Conservation (phyloP, 1,140 invertebrate genomes). For the Diorhabda elongata region DNA sequence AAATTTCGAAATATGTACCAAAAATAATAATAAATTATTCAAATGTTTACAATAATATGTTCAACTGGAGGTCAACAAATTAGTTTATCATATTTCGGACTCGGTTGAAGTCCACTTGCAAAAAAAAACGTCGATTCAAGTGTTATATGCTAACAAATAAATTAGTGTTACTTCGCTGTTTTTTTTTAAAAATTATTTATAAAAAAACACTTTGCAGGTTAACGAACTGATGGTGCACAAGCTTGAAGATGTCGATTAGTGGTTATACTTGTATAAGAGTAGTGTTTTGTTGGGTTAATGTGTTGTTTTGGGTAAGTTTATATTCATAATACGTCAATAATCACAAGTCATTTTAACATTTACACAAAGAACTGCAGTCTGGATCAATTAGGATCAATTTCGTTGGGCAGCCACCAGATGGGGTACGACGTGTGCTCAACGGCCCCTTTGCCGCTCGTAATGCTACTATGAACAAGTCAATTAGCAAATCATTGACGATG, state of each 20-base stretch:
- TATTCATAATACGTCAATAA: neutral
- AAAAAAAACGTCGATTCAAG: too few relatives aligned
- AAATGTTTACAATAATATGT: too few relatives aligned
- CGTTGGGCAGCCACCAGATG: neutral
- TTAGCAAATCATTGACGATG: neutral
- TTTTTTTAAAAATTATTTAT: too few relatives aligned
- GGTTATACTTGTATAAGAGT: conserved; percentile 74
- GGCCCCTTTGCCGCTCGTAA: neutral
- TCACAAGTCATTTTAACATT: neutral
- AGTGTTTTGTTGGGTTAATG: conserved; percentile 71
- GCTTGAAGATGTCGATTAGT: conserved; percentile 61
- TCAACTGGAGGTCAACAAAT: too few relatives aligned
- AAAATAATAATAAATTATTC: too few relatives aligned
- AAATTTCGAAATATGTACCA: too few relatives aligned
- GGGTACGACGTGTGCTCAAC: neutral
- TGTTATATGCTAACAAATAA: too few relatives aligned
- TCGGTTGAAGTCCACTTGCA: too few relatives aligned
- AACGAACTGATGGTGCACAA: conserved; percentile 14
- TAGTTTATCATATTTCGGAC: too few relatives aligned
- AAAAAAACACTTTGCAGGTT: neutral
- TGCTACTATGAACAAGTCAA: neutral
- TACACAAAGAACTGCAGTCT: neutral
- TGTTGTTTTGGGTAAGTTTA: conserved; percentile 68
- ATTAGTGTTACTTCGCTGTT: too few relatives aligned
- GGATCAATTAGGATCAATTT: too few relatives aligned